Conservation (phyloP, 2,113 vertebrate genomes). For the Hippocampus abdominalis region DNA sequence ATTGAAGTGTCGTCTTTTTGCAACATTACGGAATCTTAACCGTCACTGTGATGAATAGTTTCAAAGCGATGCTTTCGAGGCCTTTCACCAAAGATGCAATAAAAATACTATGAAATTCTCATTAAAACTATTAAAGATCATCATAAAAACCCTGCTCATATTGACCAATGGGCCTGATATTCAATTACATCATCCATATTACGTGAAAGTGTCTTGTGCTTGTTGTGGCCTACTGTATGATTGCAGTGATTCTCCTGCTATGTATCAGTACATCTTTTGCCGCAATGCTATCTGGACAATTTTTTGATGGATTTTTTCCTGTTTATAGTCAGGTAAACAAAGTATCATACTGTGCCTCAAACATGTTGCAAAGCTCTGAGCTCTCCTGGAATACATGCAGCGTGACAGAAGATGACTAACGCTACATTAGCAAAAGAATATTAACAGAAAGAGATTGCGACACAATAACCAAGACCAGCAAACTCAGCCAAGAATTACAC, state of each 20-base stretch:
- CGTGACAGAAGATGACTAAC: background rate
- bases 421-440: too few relatives aligned
- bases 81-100: constrained; percentile 5
- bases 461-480: background rate
- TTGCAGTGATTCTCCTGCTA: background rate
- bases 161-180: constrained; percentile 17
- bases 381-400: too few relatives aligned
- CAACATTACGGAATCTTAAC: background rate
- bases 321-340: background rate
- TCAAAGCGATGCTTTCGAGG: background rate
- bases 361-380: background rate
- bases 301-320: background rate
- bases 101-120: constrained; percentile 4
- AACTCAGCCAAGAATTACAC: background rate
- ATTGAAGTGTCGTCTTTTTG: background rate
- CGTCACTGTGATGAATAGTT: background rate
- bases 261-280: constrained; percentile 50
- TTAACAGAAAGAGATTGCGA: background rate
- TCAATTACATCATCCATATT: constrained; percentile 32
- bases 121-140: background rate
- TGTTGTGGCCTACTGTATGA: constrained; percentile 34
- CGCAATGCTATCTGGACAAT: constrained; percentile 44
- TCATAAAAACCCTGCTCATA: constrained; percentile 24
- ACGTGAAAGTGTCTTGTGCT: constrained; percentile 28
- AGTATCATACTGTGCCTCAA: background rate